phyloP scores from a whole-genome alignment of 2,797 vertebrate genomes.

The Cichlasoma orientale region DNA sequence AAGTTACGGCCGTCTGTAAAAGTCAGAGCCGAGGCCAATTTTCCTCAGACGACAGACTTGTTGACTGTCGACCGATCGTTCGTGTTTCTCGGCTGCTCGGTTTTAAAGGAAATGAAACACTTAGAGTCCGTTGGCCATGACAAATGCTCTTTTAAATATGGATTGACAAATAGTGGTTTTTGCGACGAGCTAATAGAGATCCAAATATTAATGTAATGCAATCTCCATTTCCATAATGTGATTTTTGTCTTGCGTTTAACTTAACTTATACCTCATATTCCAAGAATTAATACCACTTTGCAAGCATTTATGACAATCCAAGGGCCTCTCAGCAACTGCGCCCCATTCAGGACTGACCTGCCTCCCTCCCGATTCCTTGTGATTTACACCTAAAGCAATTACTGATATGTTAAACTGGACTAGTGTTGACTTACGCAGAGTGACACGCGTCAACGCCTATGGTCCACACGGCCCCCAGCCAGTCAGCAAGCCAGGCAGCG shows the following conservation, averaged over 20 bases:
- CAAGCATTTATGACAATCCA: neutral
- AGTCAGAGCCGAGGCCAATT: neutral
- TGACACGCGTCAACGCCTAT: slow-evolving; percentile 65
- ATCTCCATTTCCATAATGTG: neutral
- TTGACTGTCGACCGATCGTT: slow-evolving; percentile 21
- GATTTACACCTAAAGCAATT: slow-evolving; percentile 76
- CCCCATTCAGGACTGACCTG: neutral
- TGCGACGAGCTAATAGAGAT: neutral
- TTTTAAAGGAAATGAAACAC: slow-evolving; percentile 50
- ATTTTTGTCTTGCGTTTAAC: neutral
- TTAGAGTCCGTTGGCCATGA: neutral
- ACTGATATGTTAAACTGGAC: slow-evolving; percentile 63
- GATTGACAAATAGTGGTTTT: neutral
- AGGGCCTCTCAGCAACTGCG: neutral
- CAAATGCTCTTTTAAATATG: slow-evolving; percentile 16
- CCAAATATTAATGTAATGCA: neutral
- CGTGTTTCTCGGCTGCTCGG: neutral
- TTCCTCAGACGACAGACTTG: slow-evolving; percentile 24
- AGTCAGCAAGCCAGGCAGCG: slow-evolving; percentile 63
- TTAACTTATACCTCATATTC: neutral
- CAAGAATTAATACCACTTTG: neutral
- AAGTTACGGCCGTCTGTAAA: slow-evolving; percentile 6
- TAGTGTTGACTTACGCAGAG: slow-evolving; percentile 57
- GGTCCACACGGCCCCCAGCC: slow-evolving; percentile 48
- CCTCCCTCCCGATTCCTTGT: slow-evolving; percentile 31